Base-by-base conservation (phyloP, 2,113 vertebrate genomes). In the Oenanthe melanoleuca region DNA sequence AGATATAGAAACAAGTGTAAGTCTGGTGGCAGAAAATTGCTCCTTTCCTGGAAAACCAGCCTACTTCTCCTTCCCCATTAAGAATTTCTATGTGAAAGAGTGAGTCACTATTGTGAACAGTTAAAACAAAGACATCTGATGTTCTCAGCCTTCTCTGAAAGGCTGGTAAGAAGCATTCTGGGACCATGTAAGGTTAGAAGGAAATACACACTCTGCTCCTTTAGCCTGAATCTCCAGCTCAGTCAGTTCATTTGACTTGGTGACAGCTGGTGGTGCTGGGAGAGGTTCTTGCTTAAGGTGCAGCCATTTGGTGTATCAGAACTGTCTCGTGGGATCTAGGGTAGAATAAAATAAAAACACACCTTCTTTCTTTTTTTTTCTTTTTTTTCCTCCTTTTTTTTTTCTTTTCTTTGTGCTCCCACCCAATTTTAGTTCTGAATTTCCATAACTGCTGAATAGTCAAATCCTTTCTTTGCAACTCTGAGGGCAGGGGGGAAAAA, bases 191-290 rank as follows among this genome's bases (percentile, higher is more conserved):
- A 37, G 57, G 57, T 80, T 65, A 53, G 37, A 88, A 47, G 73
- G n/a, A 85, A 89, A 72, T 73, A 49, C 1, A 8, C 4, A 4
- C 64, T 74, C 71, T 83, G 37, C 44, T 93, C 40, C 85, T 88
- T 71, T 38, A 93, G 81, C 93, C 87, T 82, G 94, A 89, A 86
- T 89, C 93, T 94, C 95, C 77, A 81, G 75, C 71, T 92, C 80
- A 0, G 24, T 81, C 50, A 52, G 72, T 90, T 96, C 69, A 74
- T 93, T 95, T 93, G 80, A 86, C 84, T 96, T 88, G 72, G 79
- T 93, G 85, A 72, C 65, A 89, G 57, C 73, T 77, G 66, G 26
- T 84, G 12, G 55, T 82, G 60, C 47, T 92, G 80, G 70, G 56
- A 86, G 59, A 90, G 56, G 67, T 75, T 88, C 67, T 95, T 78